Conservation (phyloP, 1,140 invertebrate species). For the Bombus fervidus region DNA sequence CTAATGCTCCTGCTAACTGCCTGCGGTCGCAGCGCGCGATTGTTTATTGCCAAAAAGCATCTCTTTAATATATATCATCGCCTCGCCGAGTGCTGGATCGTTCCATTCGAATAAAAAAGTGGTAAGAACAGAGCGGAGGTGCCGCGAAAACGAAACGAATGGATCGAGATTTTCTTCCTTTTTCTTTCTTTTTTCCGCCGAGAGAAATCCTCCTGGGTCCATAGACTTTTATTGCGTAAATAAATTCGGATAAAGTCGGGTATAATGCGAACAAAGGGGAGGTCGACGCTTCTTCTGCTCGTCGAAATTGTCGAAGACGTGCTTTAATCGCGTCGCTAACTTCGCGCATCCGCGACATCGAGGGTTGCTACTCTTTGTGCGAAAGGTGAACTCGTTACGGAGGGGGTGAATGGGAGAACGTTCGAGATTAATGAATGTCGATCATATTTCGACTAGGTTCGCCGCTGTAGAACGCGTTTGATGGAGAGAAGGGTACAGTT, state of each 20-base stretch:
- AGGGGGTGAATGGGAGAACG: conserved; percentile 17
- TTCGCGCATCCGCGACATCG: conserved; percentile 4
- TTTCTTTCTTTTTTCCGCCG: background rate
- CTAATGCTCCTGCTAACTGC: conserved; percentile 80
- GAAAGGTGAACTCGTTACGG: conserved; percentile 37
- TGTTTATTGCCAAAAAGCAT: conserved; percentile 78
- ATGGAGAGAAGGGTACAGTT: conserved; percentile 43
- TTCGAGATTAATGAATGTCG: conserved; percentile 53
- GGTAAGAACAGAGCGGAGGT: conserved; percentile 43
- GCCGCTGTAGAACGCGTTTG: conserved; percentile 35
- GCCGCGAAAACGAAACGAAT: conserved; percentile 33
- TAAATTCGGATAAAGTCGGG: background rate
- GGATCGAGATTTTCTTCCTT: conserved; percentile 11
- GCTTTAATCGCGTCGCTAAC: conserved; percentile 5
- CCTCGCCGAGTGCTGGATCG: conserved; percentile 41
- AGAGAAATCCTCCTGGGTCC: background rate
- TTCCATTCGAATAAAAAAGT: conserved; percentile 44
- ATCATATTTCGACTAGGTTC: conserved; percentile 38
- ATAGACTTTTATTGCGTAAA: background rate
- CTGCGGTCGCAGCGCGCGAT: conserved; percentile 71
- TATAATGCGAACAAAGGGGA: background rate
- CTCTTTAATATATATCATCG: conserved; percentile 72
- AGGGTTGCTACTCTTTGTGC: conserved; percentile 29
- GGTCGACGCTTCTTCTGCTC: background rate
- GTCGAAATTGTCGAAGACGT: background rate